A percentile compares a stretch with the other conserved stretches of the same genome.
Conservation (phyloP, 2,888 invertebrate genomes). For the Cactoblastis cactorum region DNA sequence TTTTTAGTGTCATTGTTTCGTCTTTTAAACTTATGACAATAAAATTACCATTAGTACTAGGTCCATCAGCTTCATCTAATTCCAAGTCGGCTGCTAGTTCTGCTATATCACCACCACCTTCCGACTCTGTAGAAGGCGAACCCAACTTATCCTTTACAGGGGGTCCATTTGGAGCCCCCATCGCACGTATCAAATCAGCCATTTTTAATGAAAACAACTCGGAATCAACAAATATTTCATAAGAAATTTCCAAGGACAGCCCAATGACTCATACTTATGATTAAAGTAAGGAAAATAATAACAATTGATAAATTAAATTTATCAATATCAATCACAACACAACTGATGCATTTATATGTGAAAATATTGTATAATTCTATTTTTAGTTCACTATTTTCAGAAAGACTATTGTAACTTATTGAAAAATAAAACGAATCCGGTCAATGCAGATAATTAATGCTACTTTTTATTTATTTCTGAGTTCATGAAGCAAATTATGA, state of each 20-base stretch:
- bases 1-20: too few species aligned
- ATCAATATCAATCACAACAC: constrained; percentile 11
- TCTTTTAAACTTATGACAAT: too few species aligned
- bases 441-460: neutral
- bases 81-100: constrained; percentile 83
- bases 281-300: constrained; percentile 16
- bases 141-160: constrained; percentile 86
- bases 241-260: constrained; percentile 25
- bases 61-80: constrained; percentile 84
- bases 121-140: constrained; percentile 92
- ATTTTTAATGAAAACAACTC: constrained; percentile 52
- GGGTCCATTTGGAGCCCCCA: constrained; percentile 83
- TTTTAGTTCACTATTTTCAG: neutral
- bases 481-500: neutral
- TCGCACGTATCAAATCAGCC: constrained; percentile 85
- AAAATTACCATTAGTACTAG: constrained; percentile 80
- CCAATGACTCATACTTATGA: constrained; percentile 51
- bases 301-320: constrained; percentile 33
- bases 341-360: neutral
- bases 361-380: neutral
- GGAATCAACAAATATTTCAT: constrained; percentile 28
- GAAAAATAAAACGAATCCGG: neutral
- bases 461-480: neutral
- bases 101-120: constrained; percentile 84
- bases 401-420: neutral